Conservation (phyloP, 2,113 vertebrate species). For the Calonectris borealis region DNA sequence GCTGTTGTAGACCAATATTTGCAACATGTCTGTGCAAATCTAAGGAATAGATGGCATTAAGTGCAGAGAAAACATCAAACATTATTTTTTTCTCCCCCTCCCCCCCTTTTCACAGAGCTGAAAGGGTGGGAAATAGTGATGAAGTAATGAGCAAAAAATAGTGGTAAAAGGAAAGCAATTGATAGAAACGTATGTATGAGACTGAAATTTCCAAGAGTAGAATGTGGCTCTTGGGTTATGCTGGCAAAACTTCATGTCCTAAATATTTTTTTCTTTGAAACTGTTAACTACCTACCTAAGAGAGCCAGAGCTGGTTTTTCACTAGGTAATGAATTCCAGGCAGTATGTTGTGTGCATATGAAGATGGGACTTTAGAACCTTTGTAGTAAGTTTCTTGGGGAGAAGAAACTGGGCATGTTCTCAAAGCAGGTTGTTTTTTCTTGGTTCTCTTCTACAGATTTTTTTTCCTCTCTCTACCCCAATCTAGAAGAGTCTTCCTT, state of each 20-base stretch:
- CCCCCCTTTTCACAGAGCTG: background rate
- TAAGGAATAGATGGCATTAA: background rate
- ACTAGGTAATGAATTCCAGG: background rate
- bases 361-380: background rate
- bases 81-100: fast-evolving
- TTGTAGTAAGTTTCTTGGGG: background rate
- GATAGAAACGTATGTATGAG: background rate
- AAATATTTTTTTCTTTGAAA: background rate
- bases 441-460: background rate
- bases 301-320: background rate
- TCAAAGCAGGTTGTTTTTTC: background rate
- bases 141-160: background rate
- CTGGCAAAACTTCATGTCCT: background rate
- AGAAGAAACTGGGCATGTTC: background rate
- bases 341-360: background rate
- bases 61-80: background rate
- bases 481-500: background rate
- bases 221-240: background rate
- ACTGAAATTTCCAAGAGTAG: background rate
- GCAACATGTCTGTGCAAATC: background rate
- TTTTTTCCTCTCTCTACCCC: too few species aligned
- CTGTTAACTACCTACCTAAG: background rate
- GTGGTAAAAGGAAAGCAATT: background rate
- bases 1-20: background rate
- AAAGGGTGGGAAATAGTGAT: background rate